Conservation (phyloP, 1,140 invertebrate genomes). For the Caenorhabditis remanei region DNA sequence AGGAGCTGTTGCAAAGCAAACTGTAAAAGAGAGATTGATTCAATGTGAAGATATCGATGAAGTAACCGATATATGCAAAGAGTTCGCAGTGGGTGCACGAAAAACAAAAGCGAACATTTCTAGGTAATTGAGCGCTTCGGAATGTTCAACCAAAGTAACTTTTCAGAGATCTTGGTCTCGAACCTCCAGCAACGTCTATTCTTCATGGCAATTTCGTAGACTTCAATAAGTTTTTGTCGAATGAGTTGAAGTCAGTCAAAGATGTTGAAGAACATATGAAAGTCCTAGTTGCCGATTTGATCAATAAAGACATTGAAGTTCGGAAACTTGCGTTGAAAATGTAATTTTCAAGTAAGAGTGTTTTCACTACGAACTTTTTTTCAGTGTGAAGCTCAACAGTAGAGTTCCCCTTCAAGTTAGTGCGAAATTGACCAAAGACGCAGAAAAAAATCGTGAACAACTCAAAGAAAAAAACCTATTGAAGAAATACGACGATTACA, state of each 20-base stretch:
- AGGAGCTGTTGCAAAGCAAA: not conserved
- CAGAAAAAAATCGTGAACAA: not conserved
- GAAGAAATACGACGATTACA: not conserved
- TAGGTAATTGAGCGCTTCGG: not conserved
- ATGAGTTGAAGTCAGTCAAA: slow-evolving; percentile 8
- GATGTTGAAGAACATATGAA: slow-evolving; percentile 47
- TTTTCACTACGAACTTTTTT: not conserved
- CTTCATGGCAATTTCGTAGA: slow-evolving; percentile 11
- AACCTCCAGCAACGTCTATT: not conserved
- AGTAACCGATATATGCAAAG: slow-evolving; percentile 26
- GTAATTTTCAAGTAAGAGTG: not conserved
- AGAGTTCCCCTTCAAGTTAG: not conserved
- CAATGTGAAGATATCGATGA: slow-evolving; percentile 22
- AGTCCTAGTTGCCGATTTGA: slow-evolving; percentile 21
- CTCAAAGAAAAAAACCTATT: not conserved
- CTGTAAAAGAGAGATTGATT: not conserved
- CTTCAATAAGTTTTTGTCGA: not conserved
- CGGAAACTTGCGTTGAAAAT: not conserved
- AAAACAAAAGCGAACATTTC: slow-evolving; percentile 32
- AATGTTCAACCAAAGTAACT: not conserved
- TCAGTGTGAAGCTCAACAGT: slow-evolving; percentile 1
- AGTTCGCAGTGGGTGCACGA: not conserved
- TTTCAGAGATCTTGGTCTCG: slow-evolving; percentile 37
- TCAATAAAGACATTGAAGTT: slow-evolving; percentile 22
- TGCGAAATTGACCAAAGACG: not conserved